phyloP scores from a whole-genome alignment of 2,888 invertebrate genomes.

The Papilio elwesi region DNA sequence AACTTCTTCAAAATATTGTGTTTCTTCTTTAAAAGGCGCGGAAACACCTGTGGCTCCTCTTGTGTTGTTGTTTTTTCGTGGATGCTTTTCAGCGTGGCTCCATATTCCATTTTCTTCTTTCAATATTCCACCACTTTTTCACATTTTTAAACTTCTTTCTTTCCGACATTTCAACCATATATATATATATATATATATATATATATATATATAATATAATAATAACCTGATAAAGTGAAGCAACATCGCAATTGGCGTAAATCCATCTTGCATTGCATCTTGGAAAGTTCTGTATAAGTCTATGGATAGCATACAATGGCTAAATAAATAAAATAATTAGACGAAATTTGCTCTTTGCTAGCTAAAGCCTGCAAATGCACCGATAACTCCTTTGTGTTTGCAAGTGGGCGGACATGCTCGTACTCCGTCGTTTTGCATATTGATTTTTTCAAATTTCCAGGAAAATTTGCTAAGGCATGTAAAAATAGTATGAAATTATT shows the following conservation, averaged over 20 bases:
- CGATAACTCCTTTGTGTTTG: constrained; percentile 7
- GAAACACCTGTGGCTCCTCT: neutral
- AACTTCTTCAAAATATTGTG: neutral
- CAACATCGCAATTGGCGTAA: neutral
- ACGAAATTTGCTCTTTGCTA: neutral
- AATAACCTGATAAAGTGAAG: neutral
- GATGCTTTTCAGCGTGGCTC: neutral
- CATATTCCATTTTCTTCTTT: too few relatives aligned
- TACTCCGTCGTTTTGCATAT: neutral
- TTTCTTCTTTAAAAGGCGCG: neutral
- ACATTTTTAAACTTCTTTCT: too few relatives aligned
- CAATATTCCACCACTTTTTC: too few relatives aligned
- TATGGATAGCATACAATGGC: neutral
- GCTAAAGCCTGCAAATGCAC: neutral
- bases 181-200: too few relatives aligned
- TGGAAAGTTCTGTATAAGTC: neutral
- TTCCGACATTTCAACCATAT: too few relatives aligned
- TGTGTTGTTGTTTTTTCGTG: neutral
- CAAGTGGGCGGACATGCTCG: neutral
- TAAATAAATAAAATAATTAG: neutral
- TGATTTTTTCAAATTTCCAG: constrained; percentile 2
- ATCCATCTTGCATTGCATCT: neutral
- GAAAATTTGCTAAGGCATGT: neutral
- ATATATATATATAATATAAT: too few relatives aligned
- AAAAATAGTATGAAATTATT: neutral